phyloP scores from a whole-genome alignment of 1,140 invertebrate genomes.

The Eciton burchellii region DNA sequence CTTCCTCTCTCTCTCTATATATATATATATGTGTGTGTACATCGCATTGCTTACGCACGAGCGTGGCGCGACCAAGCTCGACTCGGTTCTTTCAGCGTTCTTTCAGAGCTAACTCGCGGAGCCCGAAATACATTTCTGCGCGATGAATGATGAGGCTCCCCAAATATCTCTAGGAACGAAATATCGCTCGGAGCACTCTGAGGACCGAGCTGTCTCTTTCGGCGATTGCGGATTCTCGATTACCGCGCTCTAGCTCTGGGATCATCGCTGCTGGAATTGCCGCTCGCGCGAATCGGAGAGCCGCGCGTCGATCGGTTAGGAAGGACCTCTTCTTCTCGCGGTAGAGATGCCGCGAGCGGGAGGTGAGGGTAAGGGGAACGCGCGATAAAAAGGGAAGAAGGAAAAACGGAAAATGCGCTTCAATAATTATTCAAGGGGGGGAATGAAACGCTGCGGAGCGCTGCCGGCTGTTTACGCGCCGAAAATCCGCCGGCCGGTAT shows the following conservation, averaged over 20 bases:
- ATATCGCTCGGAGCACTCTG: too few species aligned
- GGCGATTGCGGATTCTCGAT: background rate
- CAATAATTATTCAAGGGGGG: conserved; percentile 50
- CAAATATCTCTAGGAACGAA: conserved; percentile 74
- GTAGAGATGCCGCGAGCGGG: background rate
- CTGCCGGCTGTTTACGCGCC: conserved; percentile 52
- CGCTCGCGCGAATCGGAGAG: too few species aligned
- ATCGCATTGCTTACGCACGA: too few species aligned
- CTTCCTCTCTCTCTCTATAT: too few species aligned
- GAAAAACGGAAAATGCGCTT: background rate
- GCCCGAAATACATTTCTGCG: conserved; percentile 73
- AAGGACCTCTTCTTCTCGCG: too few species aligned
- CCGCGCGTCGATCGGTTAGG: too few species aligned
- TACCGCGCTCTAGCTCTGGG: background rate
- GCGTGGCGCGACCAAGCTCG: too few species aligned
- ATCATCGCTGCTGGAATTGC: too few species aligned
- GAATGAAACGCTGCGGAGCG: conserved; percentile 34
- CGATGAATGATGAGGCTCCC: conserved; percentile 76
- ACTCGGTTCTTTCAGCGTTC: too few species aligned
- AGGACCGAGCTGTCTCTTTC: too few species aligned
- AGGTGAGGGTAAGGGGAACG: background rate
- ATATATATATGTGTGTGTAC: too few species aligned
- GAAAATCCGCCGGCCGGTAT: conserved; percentile 61
- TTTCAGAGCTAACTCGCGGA: conserved; percentile 30
- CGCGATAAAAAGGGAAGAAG: conserved; percentile 62